Base-by-base conservation (phyloP, 2,888 invertebrate genomes). In the Pollenia angustigena region DNA sequence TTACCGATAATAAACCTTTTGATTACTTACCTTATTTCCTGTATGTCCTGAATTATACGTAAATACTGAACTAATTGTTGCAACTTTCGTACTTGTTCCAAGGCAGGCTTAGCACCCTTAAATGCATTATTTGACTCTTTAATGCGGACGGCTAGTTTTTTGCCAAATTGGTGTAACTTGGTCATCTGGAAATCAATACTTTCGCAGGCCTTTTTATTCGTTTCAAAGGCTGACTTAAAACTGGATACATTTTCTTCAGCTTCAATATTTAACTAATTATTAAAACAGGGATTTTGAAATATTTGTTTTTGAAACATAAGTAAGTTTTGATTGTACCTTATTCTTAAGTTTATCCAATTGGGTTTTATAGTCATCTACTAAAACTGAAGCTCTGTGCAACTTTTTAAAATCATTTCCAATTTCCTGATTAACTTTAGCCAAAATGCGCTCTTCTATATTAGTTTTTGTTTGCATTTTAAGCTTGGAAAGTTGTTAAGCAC, bases 21-120 rank as follows among this genome's bases (percentile, higher is more conserved):
- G 40, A 12, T 12, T 12, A 11, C 44, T 72, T 87, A 96, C 96
- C 96, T 96, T 75, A 97, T 93, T 88, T 96, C 95, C 91, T 97
- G 96, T 89, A 97, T 94, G 90, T 95, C 95, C 90, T 96, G 95
- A 88, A 97, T 94, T 60, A 96, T 95, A 90, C 95, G 95, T 80
- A 97, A 93, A 92, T 97, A 97, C 58, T 95, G 94, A 48, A 95
- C 91, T 11, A 95, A 93, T 88, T 94, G 94, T 89, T 96, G 95
- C 56, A 95, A 91, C 48, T 94, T 93, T 66, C 94, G 93, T 64
- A 96, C 94, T 89, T 95, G 94, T 56, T 94, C 92, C 16, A 96
- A 93, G 79, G 92, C 90, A 23, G 90, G 90, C 0, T 90, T 85
- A 0, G 91, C 90, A 7, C 89, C 89, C 8, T 89, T 86, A 2